Percentiles rank a stretch among this genome's conserved stretches.
Evolutionary conservation across 2,113 vertebrate species (phyloP).

Genomic region (Heliornis fulica): DNA sequence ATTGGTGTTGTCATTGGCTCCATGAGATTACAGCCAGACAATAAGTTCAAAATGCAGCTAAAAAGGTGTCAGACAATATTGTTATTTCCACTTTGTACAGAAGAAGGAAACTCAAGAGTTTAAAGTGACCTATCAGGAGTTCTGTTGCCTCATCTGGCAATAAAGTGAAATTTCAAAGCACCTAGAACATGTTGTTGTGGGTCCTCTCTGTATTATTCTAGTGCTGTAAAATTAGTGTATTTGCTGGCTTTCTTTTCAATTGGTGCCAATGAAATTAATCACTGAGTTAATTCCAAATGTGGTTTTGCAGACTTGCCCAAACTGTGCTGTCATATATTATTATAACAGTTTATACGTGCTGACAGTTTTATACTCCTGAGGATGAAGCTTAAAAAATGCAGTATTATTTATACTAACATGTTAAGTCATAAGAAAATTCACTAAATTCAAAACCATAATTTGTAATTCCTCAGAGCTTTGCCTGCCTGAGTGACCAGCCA

Average conservation of each 20-base stretch:
- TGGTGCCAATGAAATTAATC: conserved; percentile 41
- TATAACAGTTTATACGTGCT: neutral
- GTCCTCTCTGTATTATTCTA: neutral
- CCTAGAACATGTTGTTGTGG: neutral
- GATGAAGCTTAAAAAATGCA: conserved; percentile 4
- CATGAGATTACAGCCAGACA: neutral
- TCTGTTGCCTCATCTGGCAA: neutral
- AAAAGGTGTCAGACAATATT: neutral
- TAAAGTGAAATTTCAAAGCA: neutral
- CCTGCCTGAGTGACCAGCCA: neutral
- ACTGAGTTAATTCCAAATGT: conserved; percentile 42
- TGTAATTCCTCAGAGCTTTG: neutral
- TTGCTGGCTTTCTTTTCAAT: neutral
- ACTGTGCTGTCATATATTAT: neutral
- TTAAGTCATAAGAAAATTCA: neutral
- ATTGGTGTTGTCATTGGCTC: neutral
- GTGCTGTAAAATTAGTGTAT: neutral
- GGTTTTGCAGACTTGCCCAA: conserved; percentile 32
- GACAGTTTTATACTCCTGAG: neutral
- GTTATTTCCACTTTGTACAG: neutral
- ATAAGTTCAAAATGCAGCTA: neutral
- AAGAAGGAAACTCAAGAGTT: neutral
- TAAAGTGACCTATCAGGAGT: neutral
- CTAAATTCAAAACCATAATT: neutral
- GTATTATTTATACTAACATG: neutral